Evolutionary conservation across 2,113 vertebrate genomes (phyloP), one percentile per base, ranked within the genome.

Genomic region (Orthonyx spaldingii): DNA sequence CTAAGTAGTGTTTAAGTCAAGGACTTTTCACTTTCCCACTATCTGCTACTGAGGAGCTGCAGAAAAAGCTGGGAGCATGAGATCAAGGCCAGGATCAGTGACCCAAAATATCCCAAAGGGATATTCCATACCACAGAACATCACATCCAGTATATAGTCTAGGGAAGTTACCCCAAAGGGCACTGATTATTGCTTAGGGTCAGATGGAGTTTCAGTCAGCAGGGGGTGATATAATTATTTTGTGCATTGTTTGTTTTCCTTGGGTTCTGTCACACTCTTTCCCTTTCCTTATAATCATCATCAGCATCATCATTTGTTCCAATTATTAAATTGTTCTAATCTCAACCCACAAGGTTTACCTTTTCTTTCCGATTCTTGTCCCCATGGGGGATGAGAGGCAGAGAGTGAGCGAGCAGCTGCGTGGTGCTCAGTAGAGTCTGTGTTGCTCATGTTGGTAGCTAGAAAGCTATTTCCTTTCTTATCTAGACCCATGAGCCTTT

Each of bases 371-470:
- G 3, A 18, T 42, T 71, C 26, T 56, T 41, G 24, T 35, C 30
- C 26, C 57, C 41, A 18, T 16, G 20, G 2, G 13, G 5, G 8
- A 13, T n/a, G 16, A 47, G 41, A 3, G 6, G 1, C 2, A 46
- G 6, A 4, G 33, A 44, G 35, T 21, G n/a, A 33, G 27, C 0
- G 0, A 78, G 19, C 6, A 60, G 27, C 6, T 68, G 28, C 0
- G 0, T 37, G 9, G 46, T 52, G 16, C 11, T 37, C 50, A 49
- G 10, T 52, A 1, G 2, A 82, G 37, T 7, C 6, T 41, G 9
- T 52, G 78, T 41, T 41, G 33, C 23, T 42, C 3, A 0, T 76
- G 3, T 24, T 5, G 8, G 22, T 49, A 53, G 27, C 53, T 42
- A 49, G 8, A 32, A 90, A 76, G 16, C 1, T 53, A 11, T 49